phyloP scores from a whole-genome alignment of 1,140 invertebrate species.

The Tetranychus urticae region DNA sequence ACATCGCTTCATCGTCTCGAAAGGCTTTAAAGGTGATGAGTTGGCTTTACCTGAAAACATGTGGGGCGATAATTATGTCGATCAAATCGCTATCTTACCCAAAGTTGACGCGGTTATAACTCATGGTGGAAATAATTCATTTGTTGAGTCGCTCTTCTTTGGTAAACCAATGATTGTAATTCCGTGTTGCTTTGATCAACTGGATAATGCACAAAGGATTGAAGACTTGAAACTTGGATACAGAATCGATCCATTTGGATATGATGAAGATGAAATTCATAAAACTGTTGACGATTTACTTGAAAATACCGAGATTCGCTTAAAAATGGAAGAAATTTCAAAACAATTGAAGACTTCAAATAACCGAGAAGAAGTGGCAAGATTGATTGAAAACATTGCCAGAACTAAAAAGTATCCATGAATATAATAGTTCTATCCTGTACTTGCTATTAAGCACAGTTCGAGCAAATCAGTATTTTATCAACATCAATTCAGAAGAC shows the following conservation, averaged over 20 bases:
- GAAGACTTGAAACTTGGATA: not conserved
- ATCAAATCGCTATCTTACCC: not conserved
- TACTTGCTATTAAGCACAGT: too few relatives aligned
- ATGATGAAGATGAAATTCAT: too few relatives aligned
- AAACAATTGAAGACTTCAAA: too few relatives aligned
- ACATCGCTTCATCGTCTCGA: slow-evolving; percentile 4
- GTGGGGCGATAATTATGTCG: slow-evolving; percentile 5
- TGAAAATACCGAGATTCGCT: too few relatives aligned
- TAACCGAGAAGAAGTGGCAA: too few relatives aligned
- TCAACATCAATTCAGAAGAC: too few relatives aligned
- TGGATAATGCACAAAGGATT: slow-evolving; percentile 6
- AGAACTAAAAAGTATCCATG: too few relatives aligned
- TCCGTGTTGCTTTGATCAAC: slow-evolving; percentile 8
- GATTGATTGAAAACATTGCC: too few relatives aligned
- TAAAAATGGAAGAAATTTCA: too few relatives aligned
- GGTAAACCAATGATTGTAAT: slow-evolving; percentile 1
- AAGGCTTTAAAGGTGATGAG: slow-evolving; percentile 1
- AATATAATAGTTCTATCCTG: too few relatives aligned
- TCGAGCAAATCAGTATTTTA: too few relatives aligned
- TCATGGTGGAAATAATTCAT: slow-evolving; percentile 10
- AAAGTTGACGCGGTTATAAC: slow-evolving; percentile 5
- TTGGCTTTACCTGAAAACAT: slow-evolving; percentile 10
- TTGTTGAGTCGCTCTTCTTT: not conserved
- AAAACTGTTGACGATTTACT: too few relatives aligned
- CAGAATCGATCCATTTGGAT: slow-evolving; percentile 3